Conservation (phyloP, 2,888 invertebrate genomes). For the Herminia tarsipennalis region DNA sequence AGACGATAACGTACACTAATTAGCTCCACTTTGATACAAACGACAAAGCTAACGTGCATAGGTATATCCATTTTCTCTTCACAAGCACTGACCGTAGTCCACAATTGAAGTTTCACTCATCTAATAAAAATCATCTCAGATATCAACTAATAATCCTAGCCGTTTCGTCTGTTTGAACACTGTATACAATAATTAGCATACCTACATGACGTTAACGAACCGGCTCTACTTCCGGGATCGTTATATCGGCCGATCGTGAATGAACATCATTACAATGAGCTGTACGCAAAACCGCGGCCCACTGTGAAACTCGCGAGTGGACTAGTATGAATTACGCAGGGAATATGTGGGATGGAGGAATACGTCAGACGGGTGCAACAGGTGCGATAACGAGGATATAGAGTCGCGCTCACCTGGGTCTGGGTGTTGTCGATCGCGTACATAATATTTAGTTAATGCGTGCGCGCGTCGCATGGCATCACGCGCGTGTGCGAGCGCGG, state of each 20-base stretch:
- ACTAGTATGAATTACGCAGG: conserved; percentile 51
- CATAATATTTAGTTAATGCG: conserved; percentile 76
- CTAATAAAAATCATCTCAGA: conserved; percentile 36
- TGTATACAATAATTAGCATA: conserved; percentile 77
- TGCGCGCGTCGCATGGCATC: conserved; percentile 68
- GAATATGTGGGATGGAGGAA: conserved; percentile 21
- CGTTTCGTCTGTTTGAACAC: conserved; percentile 62
- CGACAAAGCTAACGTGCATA: conserved; percentile 18
- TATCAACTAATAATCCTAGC: conserved; percentile 28
- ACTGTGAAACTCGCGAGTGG: conserved; percentile 54
- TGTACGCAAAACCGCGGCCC: conserved; percentile 53
- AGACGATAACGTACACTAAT: conserved; percentile 36
- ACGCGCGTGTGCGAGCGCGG: conserved; percentile 65
- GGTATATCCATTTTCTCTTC: conserved; percentile 24
- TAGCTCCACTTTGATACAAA: conserved; percentile 18
- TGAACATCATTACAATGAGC: conserved; percentile 74
- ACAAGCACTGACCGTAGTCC: conserved; percentile 23
- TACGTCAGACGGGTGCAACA: conserved; percentile 33
- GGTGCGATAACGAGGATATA: conserved; percentile 47
- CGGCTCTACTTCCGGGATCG: conserved; percentile 83
- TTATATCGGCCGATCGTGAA: conserved; percentile 74
- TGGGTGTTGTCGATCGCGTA: conserved; percentile 81
- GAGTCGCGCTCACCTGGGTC: conserved; percentile 81
- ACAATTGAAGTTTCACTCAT: conserved; percentile 34
- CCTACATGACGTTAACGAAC: conserved; percentile 78